Evolutionary conservation across 2,797 vertebrate species (phyloP).

Genomic region (Ctenopoma multispine): DNA sequence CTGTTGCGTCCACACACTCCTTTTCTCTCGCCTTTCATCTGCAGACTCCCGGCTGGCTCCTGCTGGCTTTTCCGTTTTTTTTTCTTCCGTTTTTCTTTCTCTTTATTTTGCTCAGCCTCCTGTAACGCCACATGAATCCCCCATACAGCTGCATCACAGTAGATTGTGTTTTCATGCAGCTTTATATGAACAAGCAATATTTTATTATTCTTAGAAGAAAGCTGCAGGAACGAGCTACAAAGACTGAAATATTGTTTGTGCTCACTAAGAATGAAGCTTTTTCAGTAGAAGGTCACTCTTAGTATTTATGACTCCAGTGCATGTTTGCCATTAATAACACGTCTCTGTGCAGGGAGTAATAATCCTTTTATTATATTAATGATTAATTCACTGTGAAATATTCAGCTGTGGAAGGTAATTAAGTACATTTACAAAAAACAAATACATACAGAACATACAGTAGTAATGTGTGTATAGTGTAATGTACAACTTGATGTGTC

Average conservation of each 20-base stretch:
- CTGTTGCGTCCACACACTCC: slow-evolving; percentile 27
- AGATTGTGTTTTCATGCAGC: slow-evolving; percentile 11
- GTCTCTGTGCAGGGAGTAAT: background rate
- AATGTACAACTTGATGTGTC: no score
- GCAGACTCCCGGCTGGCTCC: slow-evolving; percentile 37
- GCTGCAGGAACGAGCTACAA: background rate
- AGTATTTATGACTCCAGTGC: background rate
- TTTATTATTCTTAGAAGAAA: slow-evolving; percentile 16
- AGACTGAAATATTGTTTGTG: background rate
- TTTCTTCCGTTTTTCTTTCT: slow-evolving; percentile 18
- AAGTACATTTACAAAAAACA: background rate
- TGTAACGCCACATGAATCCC: slow-evolving; percentile 2
- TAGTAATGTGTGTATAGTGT: no score
- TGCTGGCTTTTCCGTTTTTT: slow-evolving; percentile 37
- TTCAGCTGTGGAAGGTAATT: background rate
- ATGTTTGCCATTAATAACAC: slow-evolving; percentile 1
- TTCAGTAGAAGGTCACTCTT: slow-evolving; percentile 3
- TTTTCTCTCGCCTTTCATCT: slow-evolving; percentile 46
- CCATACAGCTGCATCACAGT: slow-evolving; percentile 2
- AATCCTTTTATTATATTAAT: background rate
- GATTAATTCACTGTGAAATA: background rate
- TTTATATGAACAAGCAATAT: slow-evolving; percentile 11
- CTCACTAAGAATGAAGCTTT: slow-evolving; percentile 11
- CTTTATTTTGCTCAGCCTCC: slow-evolving; percentile 3
- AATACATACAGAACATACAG: no score